Evolutionary conservation across 2,113 vertebrate species (phyloP), one percentile per base, ranked within the genome.

Genomic region (Capreolus pygargus): DNA sequence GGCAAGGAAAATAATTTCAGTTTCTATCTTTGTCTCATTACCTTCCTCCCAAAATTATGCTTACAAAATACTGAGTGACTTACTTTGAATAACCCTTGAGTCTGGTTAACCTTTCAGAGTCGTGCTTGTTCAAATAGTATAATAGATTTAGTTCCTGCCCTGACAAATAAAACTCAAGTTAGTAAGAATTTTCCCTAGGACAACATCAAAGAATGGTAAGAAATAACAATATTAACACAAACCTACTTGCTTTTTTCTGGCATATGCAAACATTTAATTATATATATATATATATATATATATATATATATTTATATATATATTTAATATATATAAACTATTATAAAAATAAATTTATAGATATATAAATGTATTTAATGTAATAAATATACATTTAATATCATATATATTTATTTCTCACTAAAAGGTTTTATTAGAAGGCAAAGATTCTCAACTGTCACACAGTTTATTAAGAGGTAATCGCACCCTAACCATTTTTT

Each of bases 151-250:
- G 52, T 67, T 91, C 39, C 52, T 94, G 52, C 17, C 11, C 45
- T 70, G 54, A 76, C 91, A n/a, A 97, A 52, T 82, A 97, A 90
- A 97, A 86, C 50, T 81, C 89, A 39, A 95, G 6, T 95, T 94
- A 81, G 30, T 86, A 91, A 84, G 43, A 95, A 95, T 76, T 45
- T 95, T 39, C 1, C 58, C 10, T 87, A 93, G 39, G 61, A 36
- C 6, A 90, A 83, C 6, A 94, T 54, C n/a, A 87, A 90, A 64
- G 9, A 74, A 83, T 67, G n/a, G 15, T 58, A 94, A 94, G 36
- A 47, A 84, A 76, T 74, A 90, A 74, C 7, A 90, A 27, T 88
- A 60, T 79, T 54, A 89, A 57, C 25, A 58, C 57, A 83, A 87
- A 67, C 28, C 27, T 97, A 28, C 6, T 23, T 81, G 94, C 39